Percentiles rank a stretch among this genome's conserved stretches.
These are phyloP conservation scores for Sarotherodon lohbergeri DNA, from an alignment of 2,113 vertebrate species.

Conservation along the genomic window DNA sequence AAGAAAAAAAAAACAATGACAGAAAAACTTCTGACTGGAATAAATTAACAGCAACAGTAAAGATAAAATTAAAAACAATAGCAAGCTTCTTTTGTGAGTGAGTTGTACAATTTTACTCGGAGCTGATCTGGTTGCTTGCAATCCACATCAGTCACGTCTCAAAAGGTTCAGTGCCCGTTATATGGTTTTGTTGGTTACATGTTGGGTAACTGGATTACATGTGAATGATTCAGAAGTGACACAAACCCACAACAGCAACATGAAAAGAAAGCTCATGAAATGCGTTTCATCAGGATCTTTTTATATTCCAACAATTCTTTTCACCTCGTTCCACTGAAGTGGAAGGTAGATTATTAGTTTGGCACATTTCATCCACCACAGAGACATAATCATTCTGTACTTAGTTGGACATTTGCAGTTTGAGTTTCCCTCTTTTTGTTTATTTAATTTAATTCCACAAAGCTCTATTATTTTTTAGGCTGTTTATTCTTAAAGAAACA, in stretches of 20 bases:
- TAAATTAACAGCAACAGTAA: conserved; percentile 21
- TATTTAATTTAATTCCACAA: neutral
- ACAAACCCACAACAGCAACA: neutral
- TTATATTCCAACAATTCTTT: conserved; percentile 1
- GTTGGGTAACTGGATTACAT: neutral
- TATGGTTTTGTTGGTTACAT: neutral
- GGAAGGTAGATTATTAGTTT: conserved; percentile 19
- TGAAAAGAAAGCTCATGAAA: conserved; percentile 1
- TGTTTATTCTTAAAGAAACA: neutral
- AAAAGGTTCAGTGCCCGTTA: conserved; percentile 6
- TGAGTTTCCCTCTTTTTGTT: neutral
- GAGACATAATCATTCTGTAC: neutral
- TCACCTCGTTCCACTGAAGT: conserved; percentile 12
- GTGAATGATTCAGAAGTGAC: conserved; percentile 2
- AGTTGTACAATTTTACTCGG: conserved; percentile 26
- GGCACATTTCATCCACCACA: conserved; percentile 30
- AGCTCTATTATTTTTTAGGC: neutral
- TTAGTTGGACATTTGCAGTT: neutral
- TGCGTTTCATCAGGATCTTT: neutral
- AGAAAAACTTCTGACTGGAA: conserved; percentile 6
- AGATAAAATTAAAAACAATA: conserved; percentile 20
- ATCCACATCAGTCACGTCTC: neutral
- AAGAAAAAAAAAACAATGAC: neutral
- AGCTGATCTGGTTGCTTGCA: neutral
- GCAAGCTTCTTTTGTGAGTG: conserved; percentile 10